Conservation (phyloP, 2,888 invertebrate genomes). For the Mayetiola destructor region DNA sequence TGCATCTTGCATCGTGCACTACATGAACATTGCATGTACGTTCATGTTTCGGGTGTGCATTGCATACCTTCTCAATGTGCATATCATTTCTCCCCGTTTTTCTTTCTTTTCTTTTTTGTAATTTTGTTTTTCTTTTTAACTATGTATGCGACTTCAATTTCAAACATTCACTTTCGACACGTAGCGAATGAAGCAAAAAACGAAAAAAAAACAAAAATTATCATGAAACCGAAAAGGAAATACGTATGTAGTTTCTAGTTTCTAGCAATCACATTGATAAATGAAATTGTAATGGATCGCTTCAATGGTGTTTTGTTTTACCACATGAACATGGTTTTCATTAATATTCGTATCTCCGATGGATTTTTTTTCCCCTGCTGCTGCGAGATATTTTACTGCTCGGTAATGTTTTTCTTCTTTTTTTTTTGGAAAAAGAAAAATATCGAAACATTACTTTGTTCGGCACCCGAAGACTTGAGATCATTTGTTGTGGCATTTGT, state of each 20-base stretch:
- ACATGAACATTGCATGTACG: not conserved
- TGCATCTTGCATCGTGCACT: not conserved
- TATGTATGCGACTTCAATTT: not conserved
- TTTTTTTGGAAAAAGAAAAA: not conserved
- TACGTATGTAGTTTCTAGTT: too few relatives aligned
- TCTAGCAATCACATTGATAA: conserved; percentile 6
- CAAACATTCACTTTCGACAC: not conserved
- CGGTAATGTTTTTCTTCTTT: not conserved
- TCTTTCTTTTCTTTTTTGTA: too few relatives aligned
- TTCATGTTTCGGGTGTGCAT: not conserved
- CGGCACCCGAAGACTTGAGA: too few relatives aligned
- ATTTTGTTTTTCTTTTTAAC: not conserved
- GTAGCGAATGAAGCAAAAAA: too few relatives aligned
- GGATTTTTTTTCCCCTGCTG: not conserved
- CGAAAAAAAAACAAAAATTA: too few relatives aligned
- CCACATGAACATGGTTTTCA: not conserved
- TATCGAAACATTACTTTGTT: too few relatives aligned
- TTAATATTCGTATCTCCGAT: not conserved
- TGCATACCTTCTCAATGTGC: too few relatives aligned
- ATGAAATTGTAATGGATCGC: conserved; percentile 10
- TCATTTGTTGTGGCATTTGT: not conserved
- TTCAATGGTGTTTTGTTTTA: not conserved
- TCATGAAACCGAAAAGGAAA: not conserved
- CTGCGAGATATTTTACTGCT: not conserved
- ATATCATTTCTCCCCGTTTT: too few relatives aligned